Conservation (phyloP, 2,113 vertebrate species). For the Tragulus kanchil region DNA sequence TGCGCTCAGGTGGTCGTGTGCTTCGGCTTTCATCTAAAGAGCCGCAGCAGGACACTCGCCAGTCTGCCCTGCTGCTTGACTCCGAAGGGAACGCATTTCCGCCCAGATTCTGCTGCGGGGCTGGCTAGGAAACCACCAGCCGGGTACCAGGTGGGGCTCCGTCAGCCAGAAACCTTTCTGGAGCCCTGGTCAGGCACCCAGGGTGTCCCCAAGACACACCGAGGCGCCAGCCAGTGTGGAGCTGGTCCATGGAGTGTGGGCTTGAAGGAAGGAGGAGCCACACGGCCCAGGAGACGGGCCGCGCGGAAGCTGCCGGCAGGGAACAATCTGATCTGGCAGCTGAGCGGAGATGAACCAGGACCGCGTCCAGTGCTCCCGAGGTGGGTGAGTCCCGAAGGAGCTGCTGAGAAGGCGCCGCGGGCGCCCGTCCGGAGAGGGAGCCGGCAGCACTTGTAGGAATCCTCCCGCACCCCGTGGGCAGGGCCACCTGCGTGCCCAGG, state of each 20-base stretch:
- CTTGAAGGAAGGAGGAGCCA: fast-evolving
- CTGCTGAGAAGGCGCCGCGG: fast-evolving
- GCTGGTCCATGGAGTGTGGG: fast-evolving
- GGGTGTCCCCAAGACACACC: fast-evolving
- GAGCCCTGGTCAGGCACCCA: fast-evolving
- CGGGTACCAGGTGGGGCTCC: background rate
- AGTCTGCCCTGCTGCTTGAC: fast-evolving
- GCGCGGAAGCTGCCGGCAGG: fast-evolving
- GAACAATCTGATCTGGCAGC: background rate
- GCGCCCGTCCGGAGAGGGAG: background rate
- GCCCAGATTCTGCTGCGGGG: background rate
- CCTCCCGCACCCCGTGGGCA: fast-evolving
- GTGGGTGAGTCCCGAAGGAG: fast-evolving
- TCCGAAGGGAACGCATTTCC: background rate
- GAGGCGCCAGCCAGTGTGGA: background rate
- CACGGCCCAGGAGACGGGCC: fast-evolving
- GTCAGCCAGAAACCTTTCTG: background rate
- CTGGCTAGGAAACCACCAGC: background rate
- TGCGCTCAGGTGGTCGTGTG: background rate
- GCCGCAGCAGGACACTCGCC: background rate
- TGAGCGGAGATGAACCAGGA: background rate
- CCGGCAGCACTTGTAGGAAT: fast-evolving
- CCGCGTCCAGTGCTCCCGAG: fast-evolving
- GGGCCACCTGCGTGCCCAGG: fast-evolving
- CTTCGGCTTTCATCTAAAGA: no score